Base-by-base conservation (phyloP, 2,797 vertebrate species). In the Trichosurus vulpecula region DNA sequence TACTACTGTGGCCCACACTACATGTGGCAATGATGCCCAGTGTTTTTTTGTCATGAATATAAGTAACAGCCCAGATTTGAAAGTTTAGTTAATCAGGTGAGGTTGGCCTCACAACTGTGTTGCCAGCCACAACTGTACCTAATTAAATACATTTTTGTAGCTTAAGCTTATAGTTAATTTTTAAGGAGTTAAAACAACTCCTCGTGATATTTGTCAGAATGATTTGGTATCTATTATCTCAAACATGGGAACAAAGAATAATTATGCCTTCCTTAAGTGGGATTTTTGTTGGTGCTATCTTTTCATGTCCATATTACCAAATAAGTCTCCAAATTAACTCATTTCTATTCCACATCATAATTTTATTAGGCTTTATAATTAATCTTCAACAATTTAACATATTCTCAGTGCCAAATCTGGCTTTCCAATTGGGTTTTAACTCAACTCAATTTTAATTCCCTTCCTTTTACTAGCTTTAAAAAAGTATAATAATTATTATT, bases 191-290 rank as follows among this genome's bases (percentile, higher is more conserved):
- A 91, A 58, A 55, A 41, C 66, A 93, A 51, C 3, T 94, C 61
- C 95, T 61, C 92, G n/a, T 81, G 19, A 91, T 47, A 31, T 47
- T 54, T 95, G 57, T 93, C 93, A 94, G 90, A 81, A 92, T 94
- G 90, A 95, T 91, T 91, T 90, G 31, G 56, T 95, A 47, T 41
- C 90, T 27, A 47, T 90, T 54, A 93, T n/a, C 91, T 89, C 95
- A 95, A 81, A 93, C 52, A 94, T 53, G 94, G 96, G 94, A 92
- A 30, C 12, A 55, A 57, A 81, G 56, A 25, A 35, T 74, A 93
- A 10, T 29, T 55, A 92, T 4, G 11, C 29, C 74, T 94, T 58
- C 51, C 81, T 61, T 66, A 93, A 92, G 91, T 41, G 52, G 81
- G 74, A 57, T 54, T 91, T 87, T 90, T 57, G 91, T 51, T 94